A percentile compares a stretch with the other conserved stretches of the same genome.
phyloP scores from a whole-genome alignment of 2,113 vertebrate genomes.

The Cheirogaleus medius region DNA sequence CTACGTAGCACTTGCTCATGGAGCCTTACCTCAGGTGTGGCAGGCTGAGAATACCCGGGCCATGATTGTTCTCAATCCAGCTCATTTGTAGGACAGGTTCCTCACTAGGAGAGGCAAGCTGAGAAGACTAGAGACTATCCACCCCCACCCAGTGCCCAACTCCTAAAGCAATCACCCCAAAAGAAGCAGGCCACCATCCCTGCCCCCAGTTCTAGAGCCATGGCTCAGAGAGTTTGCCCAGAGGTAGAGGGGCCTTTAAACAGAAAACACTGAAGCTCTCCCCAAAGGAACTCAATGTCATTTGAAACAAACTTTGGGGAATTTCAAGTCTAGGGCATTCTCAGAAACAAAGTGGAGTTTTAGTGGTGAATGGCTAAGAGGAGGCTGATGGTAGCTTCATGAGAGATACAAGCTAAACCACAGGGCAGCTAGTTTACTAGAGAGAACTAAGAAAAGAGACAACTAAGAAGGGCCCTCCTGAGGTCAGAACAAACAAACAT shows the following conservation, averaged over 20 bases:
- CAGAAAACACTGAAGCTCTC: neutral
- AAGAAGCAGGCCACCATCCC: neutral
- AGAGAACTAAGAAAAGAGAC: neutral
- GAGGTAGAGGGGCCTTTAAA: neutral
- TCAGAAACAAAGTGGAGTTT: neutral
- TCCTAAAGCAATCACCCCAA: neutral
- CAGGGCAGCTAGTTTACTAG: neutral
- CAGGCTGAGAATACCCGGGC: neutral
- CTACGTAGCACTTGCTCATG: neutral
- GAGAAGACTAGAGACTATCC: neutral
- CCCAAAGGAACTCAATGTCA: neutral
- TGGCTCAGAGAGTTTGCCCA: neutral
- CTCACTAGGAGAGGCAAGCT: neutral
- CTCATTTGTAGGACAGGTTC: neutral
- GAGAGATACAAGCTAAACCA: neutral
- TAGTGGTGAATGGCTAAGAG: neutral
- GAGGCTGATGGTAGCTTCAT: neutral
- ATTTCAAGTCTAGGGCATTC: neutral
- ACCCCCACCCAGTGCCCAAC: neutral
- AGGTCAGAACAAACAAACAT: neutral
- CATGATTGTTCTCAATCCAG: rapidly evolving
- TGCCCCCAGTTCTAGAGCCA: neutral
- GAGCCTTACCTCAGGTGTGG: neutral
- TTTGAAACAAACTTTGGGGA: neutral
- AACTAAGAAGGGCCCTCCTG: neutral